Evolutionary conservation across 2,797 vertebrate genomes (phyloP).

Genomic region (Denticeps clupeoides): DNA sequence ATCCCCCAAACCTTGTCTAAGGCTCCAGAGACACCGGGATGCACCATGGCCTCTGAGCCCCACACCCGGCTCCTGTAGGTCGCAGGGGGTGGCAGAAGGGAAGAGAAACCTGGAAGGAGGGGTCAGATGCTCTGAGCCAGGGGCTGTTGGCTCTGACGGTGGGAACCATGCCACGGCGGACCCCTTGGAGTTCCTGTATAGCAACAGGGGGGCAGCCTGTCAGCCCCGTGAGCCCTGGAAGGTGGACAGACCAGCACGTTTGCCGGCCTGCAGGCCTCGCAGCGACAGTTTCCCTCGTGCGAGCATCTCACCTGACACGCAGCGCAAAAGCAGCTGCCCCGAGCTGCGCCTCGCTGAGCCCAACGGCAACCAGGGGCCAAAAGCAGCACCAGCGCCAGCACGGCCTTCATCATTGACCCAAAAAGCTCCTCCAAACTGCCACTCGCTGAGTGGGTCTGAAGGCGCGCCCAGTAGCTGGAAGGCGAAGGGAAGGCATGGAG

Average conservation of each 20-base stretch:
- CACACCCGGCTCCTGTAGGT: slow-evolving; percentile 1
- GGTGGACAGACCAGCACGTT: slow-evolving; percentile 8
- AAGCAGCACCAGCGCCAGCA: not conserved
- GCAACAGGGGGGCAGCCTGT: slow-evolving; percentile 31
- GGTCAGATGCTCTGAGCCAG: not conserved
- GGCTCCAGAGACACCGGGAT: slow-evolving; percentile 27
- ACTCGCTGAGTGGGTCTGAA: slow-evolving; percentile 12
- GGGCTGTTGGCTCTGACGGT: not conserved
- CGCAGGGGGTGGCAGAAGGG: slow-evolving; percentile 7
- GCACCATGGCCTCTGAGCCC: slow-evolving; percentile 12
- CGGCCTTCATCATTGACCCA: slow-evolving; percentile 12
- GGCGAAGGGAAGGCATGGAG: slow-evolving; percentile 8
- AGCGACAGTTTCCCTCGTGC: slow-evolving; percentile 45
- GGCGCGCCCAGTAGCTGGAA: slow-evolving; percentile 18
- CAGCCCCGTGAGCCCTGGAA: not conserved
- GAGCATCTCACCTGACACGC: slow-evolving; percentile 42
- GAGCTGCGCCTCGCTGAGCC: slow-evolving; percentile 35
- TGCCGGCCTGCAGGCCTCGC: slow-evolving; percentile 25
- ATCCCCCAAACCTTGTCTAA: slow-evolving; percentile 28
- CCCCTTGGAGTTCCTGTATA: slow-evolving; percentile 70
- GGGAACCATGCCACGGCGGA: slow-evolving; percentile 31
- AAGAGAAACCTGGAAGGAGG: not conserved
- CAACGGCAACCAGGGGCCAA: slow-evolving; percentile 23
- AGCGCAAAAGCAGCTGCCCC: slow-evolving; percentile 49
- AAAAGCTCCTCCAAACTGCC: too few species aligned